Percentiles rank a stretch among this genome's conserved stretches.
These are phyloP conservation scores for Scyliorhinus canicula DNA, from an alignment of 2,797 vertebrate species.

Conservation along the genomic window DNA sequence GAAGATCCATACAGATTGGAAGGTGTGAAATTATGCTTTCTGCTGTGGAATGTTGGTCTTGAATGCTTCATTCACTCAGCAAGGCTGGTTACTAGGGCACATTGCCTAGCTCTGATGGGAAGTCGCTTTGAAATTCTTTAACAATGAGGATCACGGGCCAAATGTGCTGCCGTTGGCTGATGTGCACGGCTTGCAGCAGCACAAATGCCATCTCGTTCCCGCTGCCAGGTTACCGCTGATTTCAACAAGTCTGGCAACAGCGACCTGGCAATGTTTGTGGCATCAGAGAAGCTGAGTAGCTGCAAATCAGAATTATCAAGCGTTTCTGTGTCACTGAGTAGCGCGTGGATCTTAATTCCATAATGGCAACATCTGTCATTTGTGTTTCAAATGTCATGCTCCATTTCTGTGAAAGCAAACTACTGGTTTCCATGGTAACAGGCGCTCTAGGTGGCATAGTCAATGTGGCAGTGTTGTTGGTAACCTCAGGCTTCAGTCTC, in stretches of 20 bases:
- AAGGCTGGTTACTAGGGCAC: not conserved
- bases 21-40: not conserved
- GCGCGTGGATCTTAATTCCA: not conserved
- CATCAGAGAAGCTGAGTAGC: not conserved
- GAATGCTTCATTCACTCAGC: not conserved
- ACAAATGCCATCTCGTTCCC: not conserved
- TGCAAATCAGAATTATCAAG: not conserved
- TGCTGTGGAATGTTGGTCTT: not conserved
- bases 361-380: not conserved
- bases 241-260: not conserved
- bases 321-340: not conserved
- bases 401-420: not conserved
- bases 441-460: not conserved
- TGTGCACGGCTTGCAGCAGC: not conserved
- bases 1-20: not conserved
- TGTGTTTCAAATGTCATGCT: slow-evolving; percentile 3
- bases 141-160: not conserved
- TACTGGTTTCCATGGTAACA: slow-evolving; percentile 2
- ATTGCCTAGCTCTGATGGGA: not conserved
- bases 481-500: not conserved
- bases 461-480: not conserved
- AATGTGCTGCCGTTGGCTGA: not conserved
- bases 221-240: not conserved
- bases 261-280: not conserved
- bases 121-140: not conserved